These are phyloP conservation scores for mouse (Mus musculus) DNA, from an alignment of 2,113 vertebrate species.

Conservation along the genomic window DNA sequence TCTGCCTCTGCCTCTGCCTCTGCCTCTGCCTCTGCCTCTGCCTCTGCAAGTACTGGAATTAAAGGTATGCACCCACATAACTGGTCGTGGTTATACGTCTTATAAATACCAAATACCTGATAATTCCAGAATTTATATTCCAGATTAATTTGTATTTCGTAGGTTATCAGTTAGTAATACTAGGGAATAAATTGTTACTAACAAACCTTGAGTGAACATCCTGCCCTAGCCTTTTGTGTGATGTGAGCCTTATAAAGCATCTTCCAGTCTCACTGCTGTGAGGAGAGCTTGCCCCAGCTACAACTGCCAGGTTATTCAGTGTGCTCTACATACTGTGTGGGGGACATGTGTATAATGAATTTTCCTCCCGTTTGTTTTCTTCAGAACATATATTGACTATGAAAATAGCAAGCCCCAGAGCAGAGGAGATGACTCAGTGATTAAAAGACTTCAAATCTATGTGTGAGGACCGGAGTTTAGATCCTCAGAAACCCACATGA, in stretches of 20 bases:
- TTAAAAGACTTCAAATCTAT: too few species aligned
- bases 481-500: not conserved
- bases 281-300: not conserved
- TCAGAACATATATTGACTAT: not conserved
- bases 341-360: not conserved
- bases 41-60: not conserved
- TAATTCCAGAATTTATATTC: not conserved
- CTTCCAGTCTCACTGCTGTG: not conserved
- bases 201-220: conserved; percentile 20
- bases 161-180: conserved; percentile 35
- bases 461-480: too few species aligned
- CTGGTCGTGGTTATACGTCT: conserved; percentile 14
- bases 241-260: not conserved
- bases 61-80: too few species aligned
- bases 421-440: too few species aligned
- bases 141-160: conserved; percentile 65
- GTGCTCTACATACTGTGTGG: not conserved
- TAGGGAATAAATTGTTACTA: conserved; percentile 40
- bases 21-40: not conserved
- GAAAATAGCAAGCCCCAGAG: conserved; percentile 7
- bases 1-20: not conserved
- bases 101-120: conserved; percentile 10
- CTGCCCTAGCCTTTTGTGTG: conserved; percentile 33
- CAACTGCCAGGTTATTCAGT: not conserved
- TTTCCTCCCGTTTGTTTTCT: not conserved